These are phyloP conservation scores for Hyles vespertilio DNA, from an alignment of 1,140 invertebrate genomes.

Conservation along the genomic window DNA sequence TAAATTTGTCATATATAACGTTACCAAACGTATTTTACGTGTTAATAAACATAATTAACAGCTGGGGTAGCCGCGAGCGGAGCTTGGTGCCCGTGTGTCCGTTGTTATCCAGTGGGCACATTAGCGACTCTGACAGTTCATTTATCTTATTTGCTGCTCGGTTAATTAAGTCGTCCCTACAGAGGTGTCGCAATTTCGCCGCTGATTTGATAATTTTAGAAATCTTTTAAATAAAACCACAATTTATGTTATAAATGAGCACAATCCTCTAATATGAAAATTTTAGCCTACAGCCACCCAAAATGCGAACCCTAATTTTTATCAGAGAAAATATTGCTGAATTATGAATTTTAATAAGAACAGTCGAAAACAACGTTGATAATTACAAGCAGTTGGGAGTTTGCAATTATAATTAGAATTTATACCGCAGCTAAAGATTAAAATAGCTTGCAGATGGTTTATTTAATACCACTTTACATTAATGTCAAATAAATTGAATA, in stretches of 20 bases:
- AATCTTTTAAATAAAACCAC: slow-evolving; percentile 17
- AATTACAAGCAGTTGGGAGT: background rate
- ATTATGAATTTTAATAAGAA: slow-evolving; percentile 2
- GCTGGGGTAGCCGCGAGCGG: background rate
- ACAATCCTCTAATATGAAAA: too few relatives aligned
- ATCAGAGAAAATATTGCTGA: background rate
- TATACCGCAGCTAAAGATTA: background rate
- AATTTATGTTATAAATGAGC: too few relatives aligned
- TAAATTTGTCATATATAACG: too few relatives aligned
- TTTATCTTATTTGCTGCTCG: slow-evolving; percentile 61
- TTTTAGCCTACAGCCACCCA: too few relatives aligned
- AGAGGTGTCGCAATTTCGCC: slow-evolving; percentile 51
- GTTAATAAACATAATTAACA: too few relatives aligned
- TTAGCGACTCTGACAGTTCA: slow-evolving; percentile 62
- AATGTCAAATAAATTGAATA: too few relatives aligned
- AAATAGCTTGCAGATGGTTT: too few relatives aligned
- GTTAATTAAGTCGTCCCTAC: slow-evolving; percentile 56
- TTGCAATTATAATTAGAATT: slow-evolving; percentile 6
- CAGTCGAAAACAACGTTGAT: background rate
- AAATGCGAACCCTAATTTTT: too few relatives aligned
- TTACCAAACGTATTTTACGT: too few relatives aligned
- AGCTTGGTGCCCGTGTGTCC: slow-evolving; percentile 24
- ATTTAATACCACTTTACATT: too few relatives aligned
- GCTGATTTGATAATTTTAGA: slow-evolving; percentile 54
- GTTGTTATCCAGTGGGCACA: slow-evolving; percentile 34